phyloP scores from a whole-genome alignment of 2,888 invertebrate genomes.

The Cryptophagus acutangulus region DNA sequence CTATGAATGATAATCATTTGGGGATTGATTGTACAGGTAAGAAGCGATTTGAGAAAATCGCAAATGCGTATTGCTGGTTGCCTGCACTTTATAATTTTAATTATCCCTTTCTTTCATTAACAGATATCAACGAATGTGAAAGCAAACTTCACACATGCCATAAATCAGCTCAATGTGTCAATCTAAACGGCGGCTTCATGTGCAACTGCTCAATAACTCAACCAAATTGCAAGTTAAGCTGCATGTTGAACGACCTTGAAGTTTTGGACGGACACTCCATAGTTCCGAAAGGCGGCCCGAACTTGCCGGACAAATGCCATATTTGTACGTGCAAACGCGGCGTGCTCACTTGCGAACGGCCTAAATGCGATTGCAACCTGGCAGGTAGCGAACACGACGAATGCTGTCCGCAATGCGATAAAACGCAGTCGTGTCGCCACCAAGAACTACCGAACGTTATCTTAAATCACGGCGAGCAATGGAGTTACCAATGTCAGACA shows the following conservation, averaged over 20 bases:
- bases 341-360: slow-evolving; percentile 64
- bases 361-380: slow-evolving; percentile 63
- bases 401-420: slow-evolving; percentile 80
- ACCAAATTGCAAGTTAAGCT: slow-evolving; percentile 61
- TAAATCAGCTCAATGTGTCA: slow-evolving; percentile 70
- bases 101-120: slow-evolving; percentile 30
- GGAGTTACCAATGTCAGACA: slow-evolving; percentile 88
- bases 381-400: slow-evolving; percentile 52
- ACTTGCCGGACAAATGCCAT: slow-evolving; percentile 49
- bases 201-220: slow-evolving; percentile 62
- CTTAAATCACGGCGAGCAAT: slow-evolving; percentile 76
- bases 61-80: no score
- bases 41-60: no score
- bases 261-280: slow-evolving; percentile 56
- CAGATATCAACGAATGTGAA: slow-evolving; percentile 80
- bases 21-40: slow-evolving; percentile 62
- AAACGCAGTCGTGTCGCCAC: slow-evolving; percentile 68
- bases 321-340: slow-evolving; percentile 55
- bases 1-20: slow-evolving; percentile 53
- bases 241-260: slow-evolving; percentile 65
- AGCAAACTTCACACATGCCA: slow-evolving; percentile 76
- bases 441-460: slow-evolving; percentile 66
- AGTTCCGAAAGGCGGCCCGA: slow-evolving; percentile 45
- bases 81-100: no score
- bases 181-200: slow-evolving; percentile 72